Evolutionary conservation across 2,797 vertebrate genomes (phyloP).

Genomic region (Cynodonichthys magdalenae): DNA sequence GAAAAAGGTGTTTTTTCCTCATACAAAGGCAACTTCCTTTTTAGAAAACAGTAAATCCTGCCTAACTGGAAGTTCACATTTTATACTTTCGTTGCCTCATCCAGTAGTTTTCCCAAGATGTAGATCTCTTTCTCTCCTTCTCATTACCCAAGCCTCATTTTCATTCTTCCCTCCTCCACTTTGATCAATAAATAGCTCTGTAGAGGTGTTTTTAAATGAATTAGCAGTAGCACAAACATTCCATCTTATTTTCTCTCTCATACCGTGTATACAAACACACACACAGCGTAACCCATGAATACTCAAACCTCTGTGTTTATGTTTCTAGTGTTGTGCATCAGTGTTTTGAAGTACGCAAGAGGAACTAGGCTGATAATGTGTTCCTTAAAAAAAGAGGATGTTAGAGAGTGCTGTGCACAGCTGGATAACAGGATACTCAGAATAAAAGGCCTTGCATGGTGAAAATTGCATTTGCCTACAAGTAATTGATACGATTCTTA

Average conservation of each 20-base stretch:
- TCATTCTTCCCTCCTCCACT: constrained; percentile 51
- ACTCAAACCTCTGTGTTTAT: constrained; percentile 4
- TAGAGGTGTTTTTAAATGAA: constrained; percentile 64
- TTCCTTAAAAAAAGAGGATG: constrained; percentile 24
- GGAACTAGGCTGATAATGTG: constrained; percentile 18
- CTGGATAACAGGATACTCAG: constrained; percentile 14
- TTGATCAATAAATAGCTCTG: constrained; percentile 72
- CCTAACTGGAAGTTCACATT: constrained; percentile 5
- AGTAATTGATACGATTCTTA: constrained; percentile 2
- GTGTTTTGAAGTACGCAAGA: constrained; percentile 6
- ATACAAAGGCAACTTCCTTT: not conserved
- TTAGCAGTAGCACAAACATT: constrained; percentile 44
- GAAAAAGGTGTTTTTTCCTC: not conserved
- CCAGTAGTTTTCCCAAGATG: constrained; percentile 13
- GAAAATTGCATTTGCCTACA: constrained; percentile 7
- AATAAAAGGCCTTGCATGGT: constrained; percentile 8
- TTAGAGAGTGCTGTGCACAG: constrained; percentile 15
- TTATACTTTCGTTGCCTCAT: constrained; percentile 12
- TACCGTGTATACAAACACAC: not conserved
- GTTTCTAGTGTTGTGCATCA: not conserved
- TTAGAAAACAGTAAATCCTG: not conserved
- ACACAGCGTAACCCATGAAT: not conserved
- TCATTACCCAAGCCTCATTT: constrained; percentile 25
- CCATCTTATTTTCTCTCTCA: constrained; percentile 22
- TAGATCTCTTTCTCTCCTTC: constrained; percentile 2